These are phyloP conservation scores for Eutrigla gurnardus DNA, from an alignment of 2,797 vertebrate species.

Conservation along the genomic window DNA sequence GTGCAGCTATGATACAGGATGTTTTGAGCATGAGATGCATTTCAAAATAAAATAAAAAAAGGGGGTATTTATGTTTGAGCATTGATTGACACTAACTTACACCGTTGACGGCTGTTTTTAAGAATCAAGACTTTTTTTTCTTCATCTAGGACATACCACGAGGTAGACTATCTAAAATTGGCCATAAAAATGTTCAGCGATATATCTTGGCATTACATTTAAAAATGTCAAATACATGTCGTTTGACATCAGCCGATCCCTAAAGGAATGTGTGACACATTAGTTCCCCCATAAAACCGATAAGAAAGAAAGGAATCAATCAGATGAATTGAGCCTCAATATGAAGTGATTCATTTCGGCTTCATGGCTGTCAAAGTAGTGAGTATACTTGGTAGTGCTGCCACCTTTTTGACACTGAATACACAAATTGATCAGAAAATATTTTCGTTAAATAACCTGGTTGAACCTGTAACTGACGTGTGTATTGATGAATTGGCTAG, in stretches of 20 bases:
- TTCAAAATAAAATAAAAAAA: not conserved
- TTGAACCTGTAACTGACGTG: too few relatives aligned
- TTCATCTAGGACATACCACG: constrained; percentile 22
- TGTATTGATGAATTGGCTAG: constrained; percentile 12
- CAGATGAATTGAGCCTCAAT: not conserved
- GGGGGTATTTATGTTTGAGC: not conserved
- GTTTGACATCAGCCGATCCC: constrained; percentile 16
- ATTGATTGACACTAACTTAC: constrained; percentile 1
- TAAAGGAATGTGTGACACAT: constrained; percentile 49
- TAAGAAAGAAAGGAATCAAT: not conserved
- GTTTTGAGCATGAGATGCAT: not conserved
- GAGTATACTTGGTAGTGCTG: not conserved
- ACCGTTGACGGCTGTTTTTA: constrained; percentile 57
- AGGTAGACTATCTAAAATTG: constrained; percentile 83
- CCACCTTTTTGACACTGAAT: not conserved
- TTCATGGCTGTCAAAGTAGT: not conserved
- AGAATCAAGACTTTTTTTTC: constrained; percentile 32
- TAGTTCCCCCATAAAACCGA: not conserved
- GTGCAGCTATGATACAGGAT: constrained; percentile 17
- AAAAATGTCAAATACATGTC: constrained; percentile 33
- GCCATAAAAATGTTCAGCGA: constrained; percentile 74
- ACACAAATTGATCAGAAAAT: too few relatives aligned
- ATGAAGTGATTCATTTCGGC: not conserved
- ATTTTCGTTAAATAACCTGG: constrained; percentile 1
- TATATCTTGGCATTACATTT: constrained; percentile 54